A percentile compares a stretch with the other conserved stretches of the same genome.
Conservation (phyloP, 2,113 vertebrate genomes). For the Neopipo cinnamomea region DNA sequence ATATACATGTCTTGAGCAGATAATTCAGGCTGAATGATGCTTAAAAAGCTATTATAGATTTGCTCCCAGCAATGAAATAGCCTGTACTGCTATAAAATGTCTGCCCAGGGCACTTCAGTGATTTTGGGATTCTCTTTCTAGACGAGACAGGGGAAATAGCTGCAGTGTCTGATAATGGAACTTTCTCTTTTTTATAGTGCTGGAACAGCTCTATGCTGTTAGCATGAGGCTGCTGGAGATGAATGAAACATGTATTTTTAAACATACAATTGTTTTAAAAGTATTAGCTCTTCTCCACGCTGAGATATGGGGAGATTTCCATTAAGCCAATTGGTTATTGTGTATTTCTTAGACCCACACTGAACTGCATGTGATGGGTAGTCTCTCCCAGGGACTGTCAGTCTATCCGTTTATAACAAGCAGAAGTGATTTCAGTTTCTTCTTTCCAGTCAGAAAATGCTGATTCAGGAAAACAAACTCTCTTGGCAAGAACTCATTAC, state of each 20-base stretch:
- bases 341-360: neutral
- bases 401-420: neutral
- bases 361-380: neutral
- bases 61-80: conserved; percentile 52
- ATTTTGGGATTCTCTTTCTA: conserved; percentile 62
- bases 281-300: neutral
- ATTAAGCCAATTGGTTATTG: neutral
- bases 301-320: neutral
- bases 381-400: neutral
- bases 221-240: neutral
- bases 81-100: conserved; percentile 52
- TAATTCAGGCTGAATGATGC: conserved; percentile 50
- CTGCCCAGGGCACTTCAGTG: conserved; percentile 62
- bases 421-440: fast-evolving
- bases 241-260: conserved; percentile 27
- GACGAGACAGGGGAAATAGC: conserved; percentile 56
- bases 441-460: neutral
- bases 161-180: conserved; percentile 41
- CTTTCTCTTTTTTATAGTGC: conserved; percentile 25
- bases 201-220: neutral
- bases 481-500: neutral
- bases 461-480: neutral
- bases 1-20: conserved; percentile 49
- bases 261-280: neutral
- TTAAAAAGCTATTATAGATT: conserved; percentile 66